Evolutionary conservation across 2,113 vertebrate genomes (phyloP).

Genomic region (Leucosticte australis): DNA sequence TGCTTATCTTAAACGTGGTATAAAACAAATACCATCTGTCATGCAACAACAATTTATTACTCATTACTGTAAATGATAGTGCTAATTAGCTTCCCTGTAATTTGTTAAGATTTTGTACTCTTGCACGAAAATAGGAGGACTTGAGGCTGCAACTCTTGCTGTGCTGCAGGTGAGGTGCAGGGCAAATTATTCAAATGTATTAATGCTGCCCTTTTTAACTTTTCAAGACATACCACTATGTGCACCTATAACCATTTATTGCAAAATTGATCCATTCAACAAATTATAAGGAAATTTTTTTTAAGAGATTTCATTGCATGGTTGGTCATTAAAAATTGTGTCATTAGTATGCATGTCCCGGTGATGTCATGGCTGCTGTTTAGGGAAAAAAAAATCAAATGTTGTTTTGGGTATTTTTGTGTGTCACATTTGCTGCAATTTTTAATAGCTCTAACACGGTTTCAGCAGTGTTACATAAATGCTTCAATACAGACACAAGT

Average conservation of each 20-base stretch:
- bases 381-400: neutral
- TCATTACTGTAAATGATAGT: constrained; percentile 65
- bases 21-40: constrained; percentile 74
- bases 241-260: neutral
- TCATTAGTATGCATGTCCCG: rapidly evolving
- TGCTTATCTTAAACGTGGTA: constrained; percentile 68
- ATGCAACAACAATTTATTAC: constrained; percentile 46
- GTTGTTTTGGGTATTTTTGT: neutral
- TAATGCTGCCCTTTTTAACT: neutral
- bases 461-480: neutral
- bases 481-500: rapidly evolving
- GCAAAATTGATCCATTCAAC: neutral
- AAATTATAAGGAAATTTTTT: neutral
- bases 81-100: constrained; percentile 67
- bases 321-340: neutral
- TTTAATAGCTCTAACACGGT: neutral
- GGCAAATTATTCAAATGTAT: neutral
- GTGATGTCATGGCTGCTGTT: neutral
- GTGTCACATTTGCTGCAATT: neutral
- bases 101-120: constrained; percentile 52
- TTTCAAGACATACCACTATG: rapidly evolving
- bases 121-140: neutral
- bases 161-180: neutral
- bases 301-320: neutral
- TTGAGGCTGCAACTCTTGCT: neutral